Conservation (phyloP, 2,888 invertebrate genomes). For the Leuctra nigra region DNA sequence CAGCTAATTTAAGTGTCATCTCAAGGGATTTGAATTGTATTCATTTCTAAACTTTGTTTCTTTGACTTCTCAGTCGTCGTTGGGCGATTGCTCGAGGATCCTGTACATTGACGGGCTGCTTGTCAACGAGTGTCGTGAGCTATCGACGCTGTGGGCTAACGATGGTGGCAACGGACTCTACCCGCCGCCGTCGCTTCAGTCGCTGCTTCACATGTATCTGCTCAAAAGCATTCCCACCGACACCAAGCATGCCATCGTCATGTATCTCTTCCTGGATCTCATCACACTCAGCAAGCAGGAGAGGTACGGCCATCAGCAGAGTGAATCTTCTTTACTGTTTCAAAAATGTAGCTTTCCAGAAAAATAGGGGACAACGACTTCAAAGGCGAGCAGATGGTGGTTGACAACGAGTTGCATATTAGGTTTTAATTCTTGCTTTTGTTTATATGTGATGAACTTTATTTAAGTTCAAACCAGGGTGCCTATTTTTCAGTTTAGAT, state of each 20-base stretch:
- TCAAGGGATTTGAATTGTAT: background rate
- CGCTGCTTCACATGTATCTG: slow-evolving; percentile 67
- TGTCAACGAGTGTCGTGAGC: slow-evolving; percentile 49
- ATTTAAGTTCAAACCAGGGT: too few species aligned
- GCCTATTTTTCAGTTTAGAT: too few species aligned
- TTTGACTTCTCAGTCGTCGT: background rate
- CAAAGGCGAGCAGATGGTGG: too few species aligned
- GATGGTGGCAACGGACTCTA: slow-evolving; percentile 59
- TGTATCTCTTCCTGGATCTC: slow-evolving; percentile 78
- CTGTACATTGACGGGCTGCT: slow-evolving; percentile 67
- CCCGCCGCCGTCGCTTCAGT: slow-evolving; percentile 77
- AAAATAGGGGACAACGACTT: background rate
- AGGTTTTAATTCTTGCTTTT: too few species aligned
- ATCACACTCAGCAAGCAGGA: slow-evolving; percentile 60
- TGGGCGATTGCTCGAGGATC: slow-evolving; percentile 37
- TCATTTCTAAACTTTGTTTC: background rate
- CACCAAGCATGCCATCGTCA: slow-evolving; percentile 69
- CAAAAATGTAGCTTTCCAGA: too few species aligned
- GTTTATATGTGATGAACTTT: too few species aligned
- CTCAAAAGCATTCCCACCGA: slow-evolving; percentile 57
- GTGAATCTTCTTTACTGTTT: slow-evolving; percentile 49
- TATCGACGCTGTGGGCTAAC: slow-evolving; percentile 53
- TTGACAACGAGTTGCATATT: too few species aligned
- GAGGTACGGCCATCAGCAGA: slow-evolving; percentile 37
- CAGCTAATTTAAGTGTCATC: background rate